Evolutionary conservation across 1,140 invertebrate species (phyloP), one percentile per base, ranked within the genome.

Genomic region (Pogonus chalceus): DNA sequence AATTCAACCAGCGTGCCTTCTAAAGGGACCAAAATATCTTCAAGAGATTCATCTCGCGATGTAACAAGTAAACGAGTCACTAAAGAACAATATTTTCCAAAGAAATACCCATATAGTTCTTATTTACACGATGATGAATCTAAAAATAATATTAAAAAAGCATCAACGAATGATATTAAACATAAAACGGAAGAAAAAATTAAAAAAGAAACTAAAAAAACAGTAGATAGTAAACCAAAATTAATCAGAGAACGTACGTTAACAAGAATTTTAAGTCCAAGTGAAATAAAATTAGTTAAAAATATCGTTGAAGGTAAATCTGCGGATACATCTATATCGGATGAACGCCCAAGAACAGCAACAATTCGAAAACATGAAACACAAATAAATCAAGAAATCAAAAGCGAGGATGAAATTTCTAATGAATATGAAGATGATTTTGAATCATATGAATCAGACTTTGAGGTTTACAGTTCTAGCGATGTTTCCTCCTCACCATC

Each of bases 361-460:
- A 51, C 16, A 10, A 26, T 51, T 18, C 23, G 16, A 20, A 2
- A 16, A 46, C 10, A 16, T n/a, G 31, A 9, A 35, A 35, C 14
- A 35, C 31, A 35, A 35, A 35, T 35, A 35, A 35, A 35, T 7
- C n/a, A 35, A 9, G 31, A 35, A 35, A 35, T 9, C 14, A 35
- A 35, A 35, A 9, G 7, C 14, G 14, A 35, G 14, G 31, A 35
- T 35, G 31, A 7, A 9, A 35, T 9, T 35, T 7, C 14, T 35
- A 35, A 35, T n/a, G n/a, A n/a, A n/a, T n/a, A n/a, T n/a, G n/a
- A n/a, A n/a, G n/a, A 79, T 53, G 78, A 79, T 61, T 79, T 79
- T 51, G 78, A 79, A 55, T 78, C 76, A 20, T 79, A 79, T 55
- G 76, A 77, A 60, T 79, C 76, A 1, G 77, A 79, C 65, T 79